Base-by-base conservation (phyloP, 37 sponge, comb jelly and placozoan genomes). In the Corticium candelabrum region DNA sequence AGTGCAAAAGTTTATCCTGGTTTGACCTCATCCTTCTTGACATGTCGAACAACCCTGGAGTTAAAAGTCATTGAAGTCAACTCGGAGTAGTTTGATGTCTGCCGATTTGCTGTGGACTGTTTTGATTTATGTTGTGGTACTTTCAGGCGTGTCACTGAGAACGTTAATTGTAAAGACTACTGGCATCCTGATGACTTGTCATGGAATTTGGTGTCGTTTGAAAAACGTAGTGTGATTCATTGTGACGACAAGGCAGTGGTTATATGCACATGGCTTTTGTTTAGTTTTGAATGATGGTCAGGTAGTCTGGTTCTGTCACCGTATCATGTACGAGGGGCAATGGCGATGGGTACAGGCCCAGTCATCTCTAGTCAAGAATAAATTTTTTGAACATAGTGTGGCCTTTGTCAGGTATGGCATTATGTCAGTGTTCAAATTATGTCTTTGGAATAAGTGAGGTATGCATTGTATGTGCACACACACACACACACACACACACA, bases 251-350 rank as follows among this genome's bases (percentile, higher is more conserved):
- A 27, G 21, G 11, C 21, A 27, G 11, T 50, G 62, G 11, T 50
- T 50, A 50, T 27, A 50, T 21, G 62, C 62, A 21, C 62, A 21
- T 27, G 62, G 21, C 21, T 27, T 50, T 50, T 50, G 21, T 50
- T 21, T 50, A 50, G 62, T 50, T 11, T 21, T 50, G 11, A 50
- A 50, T 27, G 11, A 27, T 50, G 62, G 62, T 27, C 15, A 50
- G 62, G 62, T 11, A 11, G 21, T 50, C 11, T 50, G 62, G 62
- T 21, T 50, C 21, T 11, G 11, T 11, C 62, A 50, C 62, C 11
- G 62, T 11, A 50, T 50, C 62, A 50, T 50, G 62, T 50, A 50
- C 62, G 21, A 50, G 62, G 62, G 62, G 62, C 62, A 50, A 27
- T 50, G 62, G 62, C 15, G 15, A 27, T 50, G 62, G 62, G 21